Conservation (phyloP, 2,888 invertebrate genomes). For the Drosophila vallismaia region DNA sequence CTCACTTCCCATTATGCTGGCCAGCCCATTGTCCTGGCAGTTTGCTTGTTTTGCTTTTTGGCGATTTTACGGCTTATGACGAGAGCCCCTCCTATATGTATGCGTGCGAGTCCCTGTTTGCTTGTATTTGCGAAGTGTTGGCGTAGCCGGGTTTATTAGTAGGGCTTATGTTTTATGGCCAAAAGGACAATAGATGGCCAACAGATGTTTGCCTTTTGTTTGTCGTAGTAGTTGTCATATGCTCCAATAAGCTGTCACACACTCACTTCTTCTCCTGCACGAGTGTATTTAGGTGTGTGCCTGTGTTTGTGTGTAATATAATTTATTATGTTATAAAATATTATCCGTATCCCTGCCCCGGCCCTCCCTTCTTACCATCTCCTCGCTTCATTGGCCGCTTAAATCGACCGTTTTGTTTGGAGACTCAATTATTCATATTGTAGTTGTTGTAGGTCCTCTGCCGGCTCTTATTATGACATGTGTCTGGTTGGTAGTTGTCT, state of each 20-base stretch:
- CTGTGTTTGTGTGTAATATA: conserved; percentile 57
- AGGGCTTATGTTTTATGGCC: conserved; percentile 76
- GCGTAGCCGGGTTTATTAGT: conserved; percentile 74
- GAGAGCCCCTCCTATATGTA: conserved; percentile 22
- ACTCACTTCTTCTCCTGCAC: conserved; percentile 10
- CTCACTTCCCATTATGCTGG: conserved; percentile 47
- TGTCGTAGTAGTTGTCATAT: conserved; percentile 71
- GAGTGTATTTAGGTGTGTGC: conserved; percentile 26
- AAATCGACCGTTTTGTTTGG: conserved; percentile 76
- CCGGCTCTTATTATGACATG: conserved; percentile 69
- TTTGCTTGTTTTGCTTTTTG: conserved; percentile 76
- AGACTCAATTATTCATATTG: conserved; percentile 78
- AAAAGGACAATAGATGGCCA: conserved; percentile 76
- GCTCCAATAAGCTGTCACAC: conserved; percentile 77
- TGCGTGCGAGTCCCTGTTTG: conserved; percentile 14
- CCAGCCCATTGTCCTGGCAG: conserved; percentile 50
- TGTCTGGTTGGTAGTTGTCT: conserved; percentile 74
- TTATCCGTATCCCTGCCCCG: conserved; percentile 58
- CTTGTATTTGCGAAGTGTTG: conserved; percentile 57
- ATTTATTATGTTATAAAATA: conserved; percentile 81
- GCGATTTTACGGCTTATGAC: conserved; percentile 80
- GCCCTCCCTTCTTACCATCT: conserved; percentile 8
- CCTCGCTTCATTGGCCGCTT: conserved; percentile 76
- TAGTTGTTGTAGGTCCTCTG: conserved; percentile 37
- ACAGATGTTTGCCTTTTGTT: conserved; percentile 77